These are phyloP conservation scores for Catalaphyllia jardinei DNA, from an alignment of 64 coral and sea anemone genomes.

Conservation along the genomic window DNA sequence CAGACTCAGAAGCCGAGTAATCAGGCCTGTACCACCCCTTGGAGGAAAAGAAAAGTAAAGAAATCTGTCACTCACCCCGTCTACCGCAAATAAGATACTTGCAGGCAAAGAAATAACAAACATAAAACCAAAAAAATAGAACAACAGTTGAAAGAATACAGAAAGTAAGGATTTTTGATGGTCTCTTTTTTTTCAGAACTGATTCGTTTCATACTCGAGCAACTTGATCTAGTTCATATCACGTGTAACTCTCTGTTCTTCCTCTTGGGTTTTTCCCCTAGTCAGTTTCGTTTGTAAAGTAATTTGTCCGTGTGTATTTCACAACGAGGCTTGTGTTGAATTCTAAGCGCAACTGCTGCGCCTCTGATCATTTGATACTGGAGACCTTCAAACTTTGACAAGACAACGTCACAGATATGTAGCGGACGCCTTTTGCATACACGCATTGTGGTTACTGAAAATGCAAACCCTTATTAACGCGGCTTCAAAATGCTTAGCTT, in stretches of 20 bases:
- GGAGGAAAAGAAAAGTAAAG: neutral
- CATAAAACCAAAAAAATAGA: neutral
- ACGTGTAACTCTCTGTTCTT: neutral
- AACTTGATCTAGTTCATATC: neutral
- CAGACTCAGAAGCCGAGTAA: conserved; percentile 97
- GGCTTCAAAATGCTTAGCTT: no score
- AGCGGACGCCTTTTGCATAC: no score
- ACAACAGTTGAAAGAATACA: neutral
- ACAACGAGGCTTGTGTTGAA: neutral
- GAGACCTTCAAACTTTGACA: no score
- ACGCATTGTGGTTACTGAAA: no score
- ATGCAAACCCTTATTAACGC: no score
- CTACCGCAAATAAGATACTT: neutral
- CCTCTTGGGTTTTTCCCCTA: no score
- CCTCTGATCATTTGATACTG: no score
- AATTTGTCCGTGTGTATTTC: neutral
- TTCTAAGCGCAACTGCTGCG: no score
- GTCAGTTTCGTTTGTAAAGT: no score
- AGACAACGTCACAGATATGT: no score
- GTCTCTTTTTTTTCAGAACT: neutral
- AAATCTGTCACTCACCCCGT: neutral
- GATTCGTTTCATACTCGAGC: neutral
- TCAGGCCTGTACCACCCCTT: neutral
- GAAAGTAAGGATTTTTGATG: neutral
- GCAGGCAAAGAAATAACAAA: neutral